These are phyloP conservation scores for Empis livida DNA, from an alignment of 2,888 invertebrate genomes.

Conservation along the genomic window DNA sequence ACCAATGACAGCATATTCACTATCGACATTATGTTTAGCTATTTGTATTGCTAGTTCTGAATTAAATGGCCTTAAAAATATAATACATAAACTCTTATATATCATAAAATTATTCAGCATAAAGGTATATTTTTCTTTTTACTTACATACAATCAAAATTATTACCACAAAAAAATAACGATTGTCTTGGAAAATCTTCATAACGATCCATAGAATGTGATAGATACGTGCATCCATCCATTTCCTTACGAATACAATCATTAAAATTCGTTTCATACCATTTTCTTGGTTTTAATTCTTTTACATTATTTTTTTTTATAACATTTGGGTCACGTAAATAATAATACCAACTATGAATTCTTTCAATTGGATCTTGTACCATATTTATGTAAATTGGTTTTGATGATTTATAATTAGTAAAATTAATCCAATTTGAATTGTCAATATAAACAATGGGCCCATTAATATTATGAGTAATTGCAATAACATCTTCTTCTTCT, in stretches of 20 bases:
- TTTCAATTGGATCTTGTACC: conserved; percentile 79
- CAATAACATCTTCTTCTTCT: conserved; percentile 7
- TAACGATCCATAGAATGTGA: not conserved
- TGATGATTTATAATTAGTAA: conserved; percentile 47
- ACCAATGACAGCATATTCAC: conserved; percentile 76
- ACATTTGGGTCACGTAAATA: conserved; percentile 83
- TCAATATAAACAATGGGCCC: conserved; percentile 24
- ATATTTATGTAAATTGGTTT: conserved; percentile 81
- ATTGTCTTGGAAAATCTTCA: conserved; percentile 62
- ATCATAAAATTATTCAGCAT: no score
- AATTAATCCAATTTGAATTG: conserved; percentile 30
- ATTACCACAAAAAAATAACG: conserved; percentile 78
- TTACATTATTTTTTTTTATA: conserved; percentile 42
- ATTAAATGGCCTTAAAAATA: conserved; percentile 57
- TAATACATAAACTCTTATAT: not conserved
- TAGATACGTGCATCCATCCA: conserved; percentile 65
- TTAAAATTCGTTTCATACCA: conserved; percentile 51
- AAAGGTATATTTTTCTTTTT: not conserved
- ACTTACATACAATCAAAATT: conserved; percentile 63
- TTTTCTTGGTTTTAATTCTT: conserved; percentile 18
- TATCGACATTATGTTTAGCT: conserved; percentile 69
- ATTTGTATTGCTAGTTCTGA: conserved; percentile 48
- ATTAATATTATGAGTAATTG: conserved; percentile 48
- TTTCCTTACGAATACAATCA: conserved; percentile 63
- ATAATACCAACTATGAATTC: conserved; percentile 86